Evolutionary conservation across 2,797 vertebrate genomes (phyloP).

Genomic region (Ataeniobius toweri): DNA sequence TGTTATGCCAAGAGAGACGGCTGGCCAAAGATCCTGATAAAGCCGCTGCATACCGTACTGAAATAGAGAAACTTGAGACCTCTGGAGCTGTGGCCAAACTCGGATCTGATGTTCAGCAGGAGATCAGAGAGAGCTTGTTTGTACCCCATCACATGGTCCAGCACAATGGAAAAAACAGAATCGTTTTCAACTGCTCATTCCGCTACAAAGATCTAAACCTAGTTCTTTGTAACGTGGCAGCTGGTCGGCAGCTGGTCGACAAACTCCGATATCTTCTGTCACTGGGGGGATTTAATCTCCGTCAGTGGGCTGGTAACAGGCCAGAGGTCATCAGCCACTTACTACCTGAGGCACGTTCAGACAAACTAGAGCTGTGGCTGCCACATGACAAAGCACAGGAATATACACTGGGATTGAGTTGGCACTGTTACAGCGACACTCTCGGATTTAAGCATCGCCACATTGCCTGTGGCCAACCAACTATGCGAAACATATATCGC

Average conservation of each 20-base stretch:
- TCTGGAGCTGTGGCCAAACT: too few relatives aligned
- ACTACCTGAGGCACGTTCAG: background rate
- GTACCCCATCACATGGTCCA: background rate
- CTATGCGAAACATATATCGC: background rate
- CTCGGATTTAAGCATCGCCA: background rate
- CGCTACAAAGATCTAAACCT: background rate
- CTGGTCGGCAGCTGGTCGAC: background rate
- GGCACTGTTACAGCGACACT: constrained; percentile 40
- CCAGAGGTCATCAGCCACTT: background rate
- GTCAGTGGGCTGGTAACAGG: background rate
- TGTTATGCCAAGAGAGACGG: background rate
- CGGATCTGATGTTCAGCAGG: too few relatives aligned
- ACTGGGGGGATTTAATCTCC: background rate
- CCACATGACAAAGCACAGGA: background rate
- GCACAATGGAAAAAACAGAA: background rate
- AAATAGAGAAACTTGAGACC: background rate
- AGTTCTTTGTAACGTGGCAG: background rate
- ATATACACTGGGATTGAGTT: background rate
- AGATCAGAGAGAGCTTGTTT: background rate
- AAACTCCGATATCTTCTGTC: background rate
- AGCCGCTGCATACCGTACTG: background rate
- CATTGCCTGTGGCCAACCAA: background rate
- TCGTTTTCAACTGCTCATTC: background rate
- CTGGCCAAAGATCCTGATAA: background rate
- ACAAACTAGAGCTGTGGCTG: background rate